Evolutionary conservation across 2,797 vertebrate genomes (phyloP).

Genomic region (Yasuhikotakia modesta): DNA sequence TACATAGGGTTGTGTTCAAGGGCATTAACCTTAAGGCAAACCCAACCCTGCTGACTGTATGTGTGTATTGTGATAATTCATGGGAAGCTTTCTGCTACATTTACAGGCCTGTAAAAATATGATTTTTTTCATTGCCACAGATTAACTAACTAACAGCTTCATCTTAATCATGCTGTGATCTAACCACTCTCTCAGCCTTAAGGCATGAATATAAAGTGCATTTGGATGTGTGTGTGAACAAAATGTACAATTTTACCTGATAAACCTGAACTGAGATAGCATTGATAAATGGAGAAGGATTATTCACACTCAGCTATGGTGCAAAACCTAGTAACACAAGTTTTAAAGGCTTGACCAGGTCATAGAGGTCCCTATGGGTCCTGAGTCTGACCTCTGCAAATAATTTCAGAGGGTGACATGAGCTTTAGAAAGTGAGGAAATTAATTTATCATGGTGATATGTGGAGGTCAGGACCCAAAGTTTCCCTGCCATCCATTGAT

Average conservation of each 20-base stretch:
- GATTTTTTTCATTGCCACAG: constrained; percentile 53
- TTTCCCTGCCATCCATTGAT: neutral
- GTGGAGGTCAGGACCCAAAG: neutral
- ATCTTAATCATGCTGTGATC: constrained; percentile 50
- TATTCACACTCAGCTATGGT: neutral
- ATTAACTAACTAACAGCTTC: constrained; percentile 64
- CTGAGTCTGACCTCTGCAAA: neutral
- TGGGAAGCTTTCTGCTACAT: constrained; percentile 31
- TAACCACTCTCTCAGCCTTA: constrained; percentile 67
- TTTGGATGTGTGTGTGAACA: neutral
- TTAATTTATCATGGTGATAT: too few species aligned
- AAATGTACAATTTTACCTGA: too few species aligned
- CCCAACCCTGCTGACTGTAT: neutral
- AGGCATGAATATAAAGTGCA: constrained; percentile 43
- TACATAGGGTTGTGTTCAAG: neutral
- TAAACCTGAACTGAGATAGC: neutral
- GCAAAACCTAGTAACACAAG: neutral
- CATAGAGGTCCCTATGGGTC: neutral
- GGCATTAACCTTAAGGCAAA: neutral
- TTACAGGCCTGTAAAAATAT: constrained; percentile 61
- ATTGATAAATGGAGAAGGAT: neutral
- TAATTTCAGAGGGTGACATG: too few species aligned
- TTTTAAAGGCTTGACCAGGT: neutral
- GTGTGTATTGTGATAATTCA: constrained; percentile 21
- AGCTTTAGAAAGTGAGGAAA: too few species aligned